These are phyloP conservation scores for Trachelus troglodyta DNA, from an alignment of 2,888 invertebrate species.

Conservation along the genomic window DNA sequence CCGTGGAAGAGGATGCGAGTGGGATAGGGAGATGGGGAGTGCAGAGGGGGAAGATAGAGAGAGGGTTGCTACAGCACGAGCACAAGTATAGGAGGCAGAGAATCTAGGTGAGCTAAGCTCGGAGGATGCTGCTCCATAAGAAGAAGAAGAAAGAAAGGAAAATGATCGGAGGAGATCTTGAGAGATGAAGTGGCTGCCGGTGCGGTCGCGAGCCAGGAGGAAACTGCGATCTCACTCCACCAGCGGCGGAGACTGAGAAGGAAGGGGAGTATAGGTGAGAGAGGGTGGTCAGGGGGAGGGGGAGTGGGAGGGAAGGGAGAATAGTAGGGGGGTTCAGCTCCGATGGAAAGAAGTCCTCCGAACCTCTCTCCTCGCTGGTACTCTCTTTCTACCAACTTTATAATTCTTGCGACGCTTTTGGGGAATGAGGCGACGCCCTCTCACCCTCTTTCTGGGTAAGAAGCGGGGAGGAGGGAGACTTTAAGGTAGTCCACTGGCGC, in stretches of 20 bases:
- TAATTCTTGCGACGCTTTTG: constrained; percentile 65
- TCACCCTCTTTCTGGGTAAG: not conserved
- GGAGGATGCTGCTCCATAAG: too few relatives aligned
- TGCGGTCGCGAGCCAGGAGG: not conserved
- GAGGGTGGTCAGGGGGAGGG: not conserved
- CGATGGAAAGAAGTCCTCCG: not conserved
- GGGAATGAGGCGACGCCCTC: constrained; percentile 50
- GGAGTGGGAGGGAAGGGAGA: not conserved
- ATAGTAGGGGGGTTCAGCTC: not conserved
- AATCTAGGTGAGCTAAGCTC: too few relatives aligned
- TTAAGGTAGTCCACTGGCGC: constrained; percentile 51
- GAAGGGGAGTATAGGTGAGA: not conserved
- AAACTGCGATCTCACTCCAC: not conserved
- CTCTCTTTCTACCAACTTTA: constrained; percentile 53
- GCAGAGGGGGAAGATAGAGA: constrained; percentile 15
- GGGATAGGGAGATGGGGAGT: constrained; percentile 13
- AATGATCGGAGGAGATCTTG: constrained; percentile 28
- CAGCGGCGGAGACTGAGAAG: not conserved
- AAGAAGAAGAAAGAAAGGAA: constrained; percentile 28
- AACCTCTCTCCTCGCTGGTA: constrained; percentile 6
- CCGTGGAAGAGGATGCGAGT: constrained; percentile 13
- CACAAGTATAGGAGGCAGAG: too few relatives aligned
- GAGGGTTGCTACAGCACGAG: too few relatives aligned
- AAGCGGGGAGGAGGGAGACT: constrained; percentile 26
- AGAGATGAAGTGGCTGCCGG: constrained; percentile 31